Evolutionary conservation across 2,113 vertebrate genomes (phyloP), one percentile per base, ranked within the genome.

Genomic region (Crocuta crocuta): DNA sequence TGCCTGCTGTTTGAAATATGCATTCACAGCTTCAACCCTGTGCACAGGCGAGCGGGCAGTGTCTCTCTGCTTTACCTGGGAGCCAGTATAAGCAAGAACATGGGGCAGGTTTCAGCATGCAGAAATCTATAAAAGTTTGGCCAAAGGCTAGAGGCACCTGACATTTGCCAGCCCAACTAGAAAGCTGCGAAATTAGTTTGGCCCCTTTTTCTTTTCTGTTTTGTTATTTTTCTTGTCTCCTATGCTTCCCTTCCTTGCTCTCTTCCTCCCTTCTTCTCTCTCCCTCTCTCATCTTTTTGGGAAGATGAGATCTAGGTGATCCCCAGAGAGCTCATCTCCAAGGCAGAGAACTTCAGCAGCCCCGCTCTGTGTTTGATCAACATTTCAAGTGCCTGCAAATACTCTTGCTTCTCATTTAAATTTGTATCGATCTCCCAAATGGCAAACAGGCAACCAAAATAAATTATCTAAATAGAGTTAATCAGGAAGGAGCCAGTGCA

Each of bases 381-480:
- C 97, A 48, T 80, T 90, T 50, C 68, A 97, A 81, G 86, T 48
- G 80, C 94, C 90, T 97, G 95, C 97, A 98, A 96, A 98, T 66
- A 89, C 89, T 87, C 66, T 84, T 61, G 1, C 33, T 98, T 98
- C 97, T 98, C 94, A 97, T 98, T 98, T 97, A 98, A 98, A 98
- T 98, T 76, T 92, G 96, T 98, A 98, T 98, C 63, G 97, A 98
- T 98, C 97, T 97, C 94, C 65, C 96, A 98, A 98, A 98, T 95
- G 88, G 97, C 96, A 98, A 98, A 94, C 95, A 98, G 96, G 98
- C 93, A 87, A 94, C 91, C 82, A 97, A 98, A 99, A 98, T 98
- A 98, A 99, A 98, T 98, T 89, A 97, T 71, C 92, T 89, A 98
- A 98, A 98, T 97, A 96, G 97, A 98, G 95, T 98, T 98, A 97